Evolutionary conservation across 2,888 invertebrate species (phyloP), one percentile per base, ranked within the genome.

Genomic region (Athalia circularis): DNA sequence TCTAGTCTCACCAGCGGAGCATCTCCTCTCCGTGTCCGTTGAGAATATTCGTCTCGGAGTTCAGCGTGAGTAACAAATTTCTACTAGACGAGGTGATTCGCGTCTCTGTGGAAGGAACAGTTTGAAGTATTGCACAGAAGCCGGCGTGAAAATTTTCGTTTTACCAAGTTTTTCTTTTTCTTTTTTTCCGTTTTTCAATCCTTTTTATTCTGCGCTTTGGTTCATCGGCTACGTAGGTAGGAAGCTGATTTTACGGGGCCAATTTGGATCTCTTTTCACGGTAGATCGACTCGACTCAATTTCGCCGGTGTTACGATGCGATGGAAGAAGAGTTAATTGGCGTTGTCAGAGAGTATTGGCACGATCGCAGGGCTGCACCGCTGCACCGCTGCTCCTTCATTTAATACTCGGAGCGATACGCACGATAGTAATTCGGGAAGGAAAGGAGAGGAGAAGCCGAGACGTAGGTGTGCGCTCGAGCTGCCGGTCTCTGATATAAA

Each of bases 211-310:
- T 43, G 3, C 13, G 48, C 29, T 15, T 11, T 5, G 7, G n/a
- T 65, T 7, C 45, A 64, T 3, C 3, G 43, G 9, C 11, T 4
- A 7, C 1, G 15, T 29, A 15, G 52, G 43, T 15, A 43, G 29
- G 48, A 45, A 6, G 52, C 52, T 70, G 5, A 70, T 57, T 57
- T 54, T 54, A 70, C 50, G 54, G 45, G 3, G 29, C 29, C 70
- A 57, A 70, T 72, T 29, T n/a, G 13, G 72, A 47, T 67, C 67
- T 67, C 9, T 50, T 67, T 67, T 67, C 67, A 67, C 67, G 67
- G 67, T 50, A 50, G 72, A 59, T 72, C 47, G 72, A 59, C 59
- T 72, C 47, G 45, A 47, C 52, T 70, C 70, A 57, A 70, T 70
- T 57, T 54, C 70, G n/a, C 9, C 48, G 8, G 13, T 61, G 3